Evolutionary conservation across 2,113 vertebrate genomes (phyloP).

Genomic region (Epinephelus lanceolatus): DNA sequence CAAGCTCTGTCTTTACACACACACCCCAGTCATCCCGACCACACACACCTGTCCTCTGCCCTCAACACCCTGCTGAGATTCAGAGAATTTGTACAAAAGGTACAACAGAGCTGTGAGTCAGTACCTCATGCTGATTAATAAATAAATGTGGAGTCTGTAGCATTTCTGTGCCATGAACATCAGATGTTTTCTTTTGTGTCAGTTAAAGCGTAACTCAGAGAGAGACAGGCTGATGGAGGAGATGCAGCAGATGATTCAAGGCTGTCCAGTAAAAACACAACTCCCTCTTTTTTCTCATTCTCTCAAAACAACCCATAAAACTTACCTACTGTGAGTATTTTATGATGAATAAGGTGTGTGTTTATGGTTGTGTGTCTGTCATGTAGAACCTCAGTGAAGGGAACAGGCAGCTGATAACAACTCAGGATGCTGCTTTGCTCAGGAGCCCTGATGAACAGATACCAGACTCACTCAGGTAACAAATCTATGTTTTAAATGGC

Average conservation of each 20-base stretch:
- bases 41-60: constrained; percentile 79
- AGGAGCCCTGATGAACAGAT: constrained; percentile 80
- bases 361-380: neutral
- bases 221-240: constrained; percentile 81
- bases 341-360: neutral
- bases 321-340: neutral
- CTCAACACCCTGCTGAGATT: constrained; percentile 81
- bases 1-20: constrained; percentile 86
- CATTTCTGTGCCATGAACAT: neutral
- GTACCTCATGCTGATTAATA: accelerated
- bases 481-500: too few species aligned
- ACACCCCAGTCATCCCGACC: constrained; percentile 83
- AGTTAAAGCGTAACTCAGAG: constrained; percentile 84
- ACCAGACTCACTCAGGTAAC: constrained; percentile 85
- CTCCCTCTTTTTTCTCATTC: neutral
- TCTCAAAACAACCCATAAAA: neutral
- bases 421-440: constrained; percentile 86
- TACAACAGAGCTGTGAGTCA: constrained; percentile 30
- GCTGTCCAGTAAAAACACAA: constrained; percentile 85
- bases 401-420: constrained; percentile 86
- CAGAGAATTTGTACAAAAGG: constrained; percentile 85
- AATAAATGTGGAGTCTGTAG: neutral
- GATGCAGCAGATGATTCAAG: constrained; percentile 82
- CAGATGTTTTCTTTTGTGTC: constrained; percentile 43
- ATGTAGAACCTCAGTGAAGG: constrained; percentile 85